phyloP scores from a whole-genome alignment of 2,888 invertebrate species.

The Formica aserva region DNA sequence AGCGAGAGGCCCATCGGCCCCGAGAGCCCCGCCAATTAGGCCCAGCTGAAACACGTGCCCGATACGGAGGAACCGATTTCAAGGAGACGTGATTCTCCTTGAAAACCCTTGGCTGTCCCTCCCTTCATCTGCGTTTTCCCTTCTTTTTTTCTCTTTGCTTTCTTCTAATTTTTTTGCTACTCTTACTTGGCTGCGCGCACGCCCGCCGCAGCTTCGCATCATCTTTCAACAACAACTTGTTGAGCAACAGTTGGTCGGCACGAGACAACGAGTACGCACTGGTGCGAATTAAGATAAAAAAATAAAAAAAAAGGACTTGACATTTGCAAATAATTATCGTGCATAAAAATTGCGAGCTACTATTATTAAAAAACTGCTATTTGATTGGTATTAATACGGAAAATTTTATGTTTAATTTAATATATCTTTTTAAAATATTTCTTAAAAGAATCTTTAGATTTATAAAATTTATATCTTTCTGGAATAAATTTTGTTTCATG shows the following conservation, averaged over 20 bases:
- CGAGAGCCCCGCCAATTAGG: conserved; percentile 78
- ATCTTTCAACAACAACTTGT: conserved; percentile 65
- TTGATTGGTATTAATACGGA: not conserved
- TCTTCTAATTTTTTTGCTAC: conserved; percentile 47
- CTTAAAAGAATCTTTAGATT: not conserved
- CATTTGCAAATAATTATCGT: conserved; percentile 21
- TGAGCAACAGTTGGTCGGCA: conserved; percentile 71
- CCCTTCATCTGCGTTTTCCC: conserved; percentile 32
- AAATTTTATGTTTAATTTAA: not conserved
- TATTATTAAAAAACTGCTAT: not conserved
- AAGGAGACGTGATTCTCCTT: conserved; percentile 56
- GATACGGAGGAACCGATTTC: conserved; percentile 71
- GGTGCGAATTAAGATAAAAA: conserved; percentile 37
- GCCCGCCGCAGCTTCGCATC: conserved; percentile 56
- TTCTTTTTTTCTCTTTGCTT: conserved; percentile 37
- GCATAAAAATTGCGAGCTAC: conserved; percentile 9
- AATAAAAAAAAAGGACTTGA: conserved; percentile 8
- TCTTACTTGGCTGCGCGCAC: conserved; percentile 53
- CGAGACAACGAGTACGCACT: conserved; percentile 48
- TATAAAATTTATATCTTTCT: not conserved
- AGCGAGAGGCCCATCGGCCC: conserved; percentile 60
- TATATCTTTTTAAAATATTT: not conserved
- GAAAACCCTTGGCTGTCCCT: conserved; percentile 44
- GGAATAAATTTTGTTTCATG: not conserved
- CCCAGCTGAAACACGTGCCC: conserved; percentile 81